A percentile compares a stretch with the other conserved stretches of the same genome.
Conservation (phyloP, 2,888 invertebrate species). For the Sisyra terminalis region DNA sequence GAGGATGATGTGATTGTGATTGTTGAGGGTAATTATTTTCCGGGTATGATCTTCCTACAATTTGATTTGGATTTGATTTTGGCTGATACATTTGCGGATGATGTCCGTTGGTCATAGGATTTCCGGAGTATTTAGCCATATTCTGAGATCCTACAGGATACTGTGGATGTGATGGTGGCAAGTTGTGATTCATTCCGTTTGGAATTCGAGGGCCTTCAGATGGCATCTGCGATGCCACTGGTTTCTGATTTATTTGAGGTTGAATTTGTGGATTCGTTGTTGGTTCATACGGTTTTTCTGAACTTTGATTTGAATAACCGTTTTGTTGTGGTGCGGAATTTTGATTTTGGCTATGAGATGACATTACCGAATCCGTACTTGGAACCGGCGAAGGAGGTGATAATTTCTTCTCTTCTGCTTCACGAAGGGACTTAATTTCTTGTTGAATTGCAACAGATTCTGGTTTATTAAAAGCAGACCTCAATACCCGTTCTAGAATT, state of each 20-base stretch:
- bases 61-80: not conserved
- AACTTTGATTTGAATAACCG: conserved; percentile 5
- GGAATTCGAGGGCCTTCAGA: no score
- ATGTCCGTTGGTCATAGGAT: not conserved
- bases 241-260: no score
- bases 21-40: not conserved
- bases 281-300: conserved; percentile 5
- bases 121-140: not conserved
- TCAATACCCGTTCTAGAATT: conserved; percentile 68
- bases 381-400: not conserved
- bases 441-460: conserved; percentile 37
- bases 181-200: conserved; percentile 15
- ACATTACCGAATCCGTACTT: not conserved
- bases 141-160: conserved; percentile 15
- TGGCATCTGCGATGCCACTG: no score
- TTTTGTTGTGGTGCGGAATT: not conserved
- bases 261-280: no score
- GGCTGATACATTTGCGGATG: not conserved
- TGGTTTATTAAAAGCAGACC: conserved; percentile 64
- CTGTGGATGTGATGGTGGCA: conserved; percentile 13
- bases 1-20: conserved; percentile 18
- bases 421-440: conserved; percentile 30
- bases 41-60: not conserved
- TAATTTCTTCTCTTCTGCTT: conserved; percentile 19
- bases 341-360: not conserved